These are phyloP conservation scores for Urocynchramus pylzowi DNA, from an alignment of 2,113 vertebrate genomes.

Conservation along the genomic window DNA sequence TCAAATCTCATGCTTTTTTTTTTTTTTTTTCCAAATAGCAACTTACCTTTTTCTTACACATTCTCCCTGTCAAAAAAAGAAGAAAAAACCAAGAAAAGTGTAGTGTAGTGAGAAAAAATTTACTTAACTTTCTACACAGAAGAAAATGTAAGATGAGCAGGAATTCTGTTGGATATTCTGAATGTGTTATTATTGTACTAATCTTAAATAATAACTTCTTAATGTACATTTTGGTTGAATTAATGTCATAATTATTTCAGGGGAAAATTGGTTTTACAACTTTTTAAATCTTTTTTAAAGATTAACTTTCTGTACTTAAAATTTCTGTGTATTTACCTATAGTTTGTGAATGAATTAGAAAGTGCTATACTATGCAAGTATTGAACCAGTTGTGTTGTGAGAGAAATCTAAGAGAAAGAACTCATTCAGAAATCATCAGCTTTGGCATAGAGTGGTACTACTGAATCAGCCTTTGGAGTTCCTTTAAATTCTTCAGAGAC, in stretches of 20 bases:
- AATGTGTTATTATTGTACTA: not conserved
- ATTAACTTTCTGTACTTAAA: not conserved
- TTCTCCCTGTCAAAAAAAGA: accelerated
- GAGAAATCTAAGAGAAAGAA: not conserved
- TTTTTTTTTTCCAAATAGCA: not conserved
- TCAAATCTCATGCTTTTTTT: accelerated
- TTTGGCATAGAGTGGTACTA: not conserved
- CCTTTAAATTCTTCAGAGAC: not conserved
- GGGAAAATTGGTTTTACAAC: not conserved
- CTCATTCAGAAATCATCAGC: not conserved
- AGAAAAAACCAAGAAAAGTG: accelerated
- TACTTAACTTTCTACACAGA: not conserved
- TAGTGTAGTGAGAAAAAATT: not conserved
- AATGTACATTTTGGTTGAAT: not conserved
- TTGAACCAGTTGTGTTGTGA: not conserved
- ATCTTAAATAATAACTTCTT: not conserved
- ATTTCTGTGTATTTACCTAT: not conserved
- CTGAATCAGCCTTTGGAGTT: not conserved
- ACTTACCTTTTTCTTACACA: not conserved
- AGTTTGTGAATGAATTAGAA: not conserved
- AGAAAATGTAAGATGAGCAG: not conserved
- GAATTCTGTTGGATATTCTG: not conserved
- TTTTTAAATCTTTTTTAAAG: too few relatives aligned
- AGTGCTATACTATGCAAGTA: not conserved
- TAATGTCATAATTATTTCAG: not conserved